phyloP scores from a whole-genome alignment of 2,113 vertebrate species.

The Antechinus flavipes region DNA sequence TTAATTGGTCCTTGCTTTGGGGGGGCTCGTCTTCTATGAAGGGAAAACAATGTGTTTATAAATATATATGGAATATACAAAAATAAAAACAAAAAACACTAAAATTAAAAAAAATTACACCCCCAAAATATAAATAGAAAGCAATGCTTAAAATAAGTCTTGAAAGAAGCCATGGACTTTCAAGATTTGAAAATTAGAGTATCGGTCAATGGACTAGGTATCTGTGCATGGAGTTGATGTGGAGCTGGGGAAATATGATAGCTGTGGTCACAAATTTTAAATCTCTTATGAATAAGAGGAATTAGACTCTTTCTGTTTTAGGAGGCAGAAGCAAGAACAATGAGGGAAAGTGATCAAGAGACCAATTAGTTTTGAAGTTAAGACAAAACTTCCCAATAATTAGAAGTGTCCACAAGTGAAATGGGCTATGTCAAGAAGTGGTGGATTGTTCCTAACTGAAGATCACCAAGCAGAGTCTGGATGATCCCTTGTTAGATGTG shows the following conservation, averaged over 20 bases:
- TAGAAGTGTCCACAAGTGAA: not conserved
- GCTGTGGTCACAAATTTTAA: not conserved
- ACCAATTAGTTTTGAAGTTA: not conserved
- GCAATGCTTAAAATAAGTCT: not conserved
- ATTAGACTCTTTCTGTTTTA: not conserved
- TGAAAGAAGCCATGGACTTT: not conserved
- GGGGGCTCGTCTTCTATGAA: not conserved
- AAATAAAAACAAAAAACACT: not conserved
- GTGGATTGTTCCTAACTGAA: not conserved
- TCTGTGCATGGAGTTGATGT: not conserved
- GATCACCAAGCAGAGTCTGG: not conserved
- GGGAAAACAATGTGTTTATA: not conserved
- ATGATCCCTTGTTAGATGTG: not conserved
- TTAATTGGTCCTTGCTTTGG: not conserved
- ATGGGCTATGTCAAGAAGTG: not conserved
- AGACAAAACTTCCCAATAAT: not conserved
- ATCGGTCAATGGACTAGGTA: not conserved
- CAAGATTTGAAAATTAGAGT: not conserved
- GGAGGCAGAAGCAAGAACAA: not conserved
- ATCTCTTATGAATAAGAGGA: not conserved
- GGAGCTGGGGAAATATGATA: not conserved
- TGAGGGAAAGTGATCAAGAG: not conserved
- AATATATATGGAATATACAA: not conserved
- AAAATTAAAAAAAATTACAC: too few relatives aligned
- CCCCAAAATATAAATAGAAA: not conserved